phyloP scores from a whole-genome alignment of 2,113 vertebrate species.

The Gambusia affinis region DNA sequence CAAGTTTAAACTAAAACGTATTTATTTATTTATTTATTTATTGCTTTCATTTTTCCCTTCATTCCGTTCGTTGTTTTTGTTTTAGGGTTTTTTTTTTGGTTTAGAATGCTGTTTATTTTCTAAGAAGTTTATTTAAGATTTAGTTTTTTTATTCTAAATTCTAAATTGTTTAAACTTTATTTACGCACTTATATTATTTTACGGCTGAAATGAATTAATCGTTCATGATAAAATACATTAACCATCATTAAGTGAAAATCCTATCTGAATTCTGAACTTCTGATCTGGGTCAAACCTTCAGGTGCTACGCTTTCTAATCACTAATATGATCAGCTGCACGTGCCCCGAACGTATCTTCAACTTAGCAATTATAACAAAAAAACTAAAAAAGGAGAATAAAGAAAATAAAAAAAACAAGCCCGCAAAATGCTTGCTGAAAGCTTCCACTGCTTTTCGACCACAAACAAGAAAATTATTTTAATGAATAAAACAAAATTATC shows the following conservation, averaged over 20 bases:
- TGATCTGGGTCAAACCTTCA: background rate
- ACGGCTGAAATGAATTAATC: background rate
- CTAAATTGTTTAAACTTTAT: background rate
- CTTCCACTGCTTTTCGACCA: background rate
- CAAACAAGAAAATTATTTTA: background rate
- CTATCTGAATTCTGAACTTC: background rate
- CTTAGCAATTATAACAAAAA: background rate
- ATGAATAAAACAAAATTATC: background rate
- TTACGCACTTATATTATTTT: background rate
- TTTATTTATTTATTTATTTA: background rate
- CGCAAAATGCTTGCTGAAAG: background rate
- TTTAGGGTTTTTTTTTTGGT: background rate
- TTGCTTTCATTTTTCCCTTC: background rate
- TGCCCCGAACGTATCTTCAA: background rate
- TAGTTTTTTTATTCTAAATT: background rate
- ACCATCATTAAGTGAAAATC: background rate
- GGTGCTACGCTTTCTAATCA: background rate
- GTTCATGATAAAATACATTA: background rate
- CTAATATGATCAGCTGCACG: background rate
- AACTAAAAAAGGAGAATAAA: background rate
- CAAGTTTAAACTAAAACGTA: background rate
- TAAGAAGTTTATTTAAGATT: background rate
- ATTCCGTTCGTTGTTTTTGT: background rate
- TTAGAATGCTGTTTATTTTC: background rate
- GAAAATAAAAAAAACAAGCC: too few relatives aligned